phyloP scores from a whole-genome alignment of 2,888 invertebrate species.

The Thera britannica region DNA sequence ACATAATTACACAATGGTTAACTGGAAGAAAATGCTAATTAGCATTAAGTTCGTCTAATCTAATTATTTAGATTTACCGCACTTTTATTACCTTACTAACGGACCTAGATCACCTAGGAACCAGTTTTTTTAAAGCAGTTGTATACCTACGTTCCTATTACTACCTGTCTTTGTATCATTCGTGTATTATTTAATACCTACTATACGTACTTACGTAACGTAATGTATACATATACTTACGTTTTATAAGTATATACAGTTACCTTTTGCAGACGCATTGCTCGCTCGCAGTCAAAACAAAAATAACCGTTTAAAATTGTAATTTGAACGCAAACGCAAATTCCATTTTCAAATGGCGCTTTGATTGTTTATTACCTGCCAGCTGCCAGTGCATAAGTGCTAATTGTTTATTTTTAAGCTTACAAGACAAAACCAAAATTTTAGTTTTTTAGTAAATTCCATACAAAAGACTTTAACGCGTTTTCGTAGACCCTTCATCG shows the following conservation, averaged over 20 bases:
- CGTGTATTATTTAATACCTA: too few relatives aligned
- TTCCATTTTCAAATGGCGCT: conserved; percentile 47
- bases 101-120: too few relatives aligned
- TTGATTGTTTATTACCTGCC: conserved; percentile 43
- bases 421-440: not conserved
- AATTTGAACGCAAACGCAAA: conserved; percentile 47
- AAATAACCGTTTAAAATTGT: conserved; percentile 51
- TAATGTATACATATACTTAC: too few relatives aligned
- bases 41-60: too few relatives aligned
- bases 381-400: conserved; percentile 8
- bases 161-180: too few relatives aligned
- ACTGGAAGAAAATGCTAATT: too few relatives aligned
- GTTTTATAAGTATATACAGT: not conserved
- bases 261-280: not conserved
- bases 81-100: too few relatives aligned
- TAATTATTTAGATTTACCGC: too few relatives aligned
- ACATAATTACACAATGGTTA: too few relatives aligned
- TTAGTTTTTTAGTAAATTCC: conserved; percentile 2
- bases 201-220: too few relatives aligned
- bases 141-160: too few relatives aligned
- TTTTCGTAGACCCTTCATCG: conserved; percentile 1
- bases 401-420: not conserved
- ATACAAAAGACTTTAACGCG: conserved; percentile 33
- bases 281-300: conserved; percentile 45
- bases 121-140: too few relatives aligned